phyloP scores from a whole-genome alignment of 37 sponge, comb jelly and placozoan genomes.

The Bolinopsis microptera region DNA sequence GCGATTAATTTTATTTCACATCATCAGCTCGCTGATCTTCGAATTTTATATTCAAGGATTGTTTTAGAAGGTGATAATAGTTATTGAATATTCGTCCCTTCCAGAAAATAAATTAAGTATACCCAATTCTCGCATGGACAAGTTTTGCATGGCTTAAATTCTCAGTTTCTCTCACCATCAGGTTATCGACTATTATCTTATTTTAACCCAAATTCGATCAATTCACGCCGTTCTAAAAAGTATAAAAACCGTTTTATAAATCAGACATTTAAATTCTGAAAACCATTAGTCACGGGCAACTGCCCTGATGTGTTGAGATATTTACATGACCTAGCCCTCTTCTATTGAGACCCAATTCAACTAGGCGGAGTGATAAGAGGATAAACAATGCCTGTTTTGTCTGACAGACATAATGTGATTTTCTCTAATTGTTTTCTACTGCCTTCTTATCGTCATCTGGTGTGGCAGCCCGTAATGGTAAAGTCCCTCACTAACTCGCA shows the following conservation, averaged over 20 bases:
- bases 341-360: background rate
- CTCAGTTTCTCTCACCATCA: too few species aligned
- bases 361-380: background rate
- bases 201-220: background rate
- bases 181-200: too few species aligned
- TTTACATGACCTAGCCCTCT: background rate
- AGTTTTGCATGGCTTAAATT: too few species aligned
- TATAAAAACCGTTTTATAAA: background rate
- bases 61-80: too few species aligned
- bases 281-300: background rate
- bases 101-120: background rate
- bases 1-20: too few species aligned
- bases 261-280: background rate
- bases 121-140: background rate
- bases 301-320: background rate
- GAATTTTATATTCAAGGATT: too few species aligned
- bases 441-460: background rate
- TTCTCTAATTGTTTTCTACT: background rate
- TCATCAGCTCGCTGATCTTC: too few species aligned
- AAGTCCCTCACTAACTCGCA: background rate
- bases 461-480: background rate
- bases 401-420: background rate
- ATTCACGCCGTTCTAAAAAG: background rate
- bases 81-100: too few species aligned
- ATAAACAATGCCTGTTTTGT: background rate